Evolutionary conservation across 2,888 invertebrate genomes (phyloP).

Genomic region (Chaetogeoica ovagalla): DNA sequence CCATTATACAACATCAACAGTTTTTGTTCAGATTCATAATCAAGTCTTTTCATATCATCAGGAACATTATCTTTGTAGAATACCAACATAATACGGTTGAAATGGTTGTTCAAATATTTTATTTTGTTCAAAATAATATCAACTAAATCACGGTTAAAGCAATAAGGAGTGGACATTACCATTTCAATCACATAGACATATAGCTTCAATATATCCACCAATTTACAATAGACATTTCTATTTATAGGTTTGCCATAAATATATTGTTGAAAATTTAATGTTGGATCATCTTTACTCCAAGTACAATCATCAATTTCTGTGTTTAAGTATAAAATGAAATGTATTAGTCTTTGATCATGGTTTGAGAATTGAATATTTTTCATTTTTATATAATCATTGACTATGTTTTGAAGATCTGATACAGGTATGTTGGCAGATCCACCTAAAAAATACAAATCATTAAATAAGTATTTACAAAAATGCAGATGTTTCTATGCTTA

Average conservation of each 20-base stretch:
- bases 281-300: conserved; percentile 6
- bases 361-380: neutral
- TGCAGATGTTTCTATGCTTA: neutral
- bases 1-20: conserved; percentile 11
- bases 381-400: neutral
- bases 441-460: conserved; percentile 21
- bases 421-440: too few relatives aligned
- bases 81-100: conserved; percentile 14
- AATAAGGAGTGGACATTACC: conserved; percentile 37
- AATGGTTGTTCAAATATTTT: neutral
- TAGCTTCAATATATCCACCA: neutral
- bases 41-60: neutral
- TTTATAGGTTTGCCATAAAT: neutral
- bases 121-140: conserved; percentile 4
- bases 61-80: conserved; percentile 8
- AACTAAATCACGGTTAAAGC: conserved; percentile 32
- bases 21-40: conserved; percentile 7
- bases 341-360: neutral
- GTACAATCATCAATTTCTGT: neutral
- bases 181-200: neutral
- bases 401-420: neutral
- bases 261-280: neutral
- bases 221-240: neutral
- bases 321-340: conserved; percentile 40
- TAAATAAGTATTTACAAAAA: neutral